Percentiles rank a stretch among this genome's conserved stretches.
phyloP scores from a whole-genome alignment of 2,797 vertebrate species.

The Falco biarmicus region DNA sequence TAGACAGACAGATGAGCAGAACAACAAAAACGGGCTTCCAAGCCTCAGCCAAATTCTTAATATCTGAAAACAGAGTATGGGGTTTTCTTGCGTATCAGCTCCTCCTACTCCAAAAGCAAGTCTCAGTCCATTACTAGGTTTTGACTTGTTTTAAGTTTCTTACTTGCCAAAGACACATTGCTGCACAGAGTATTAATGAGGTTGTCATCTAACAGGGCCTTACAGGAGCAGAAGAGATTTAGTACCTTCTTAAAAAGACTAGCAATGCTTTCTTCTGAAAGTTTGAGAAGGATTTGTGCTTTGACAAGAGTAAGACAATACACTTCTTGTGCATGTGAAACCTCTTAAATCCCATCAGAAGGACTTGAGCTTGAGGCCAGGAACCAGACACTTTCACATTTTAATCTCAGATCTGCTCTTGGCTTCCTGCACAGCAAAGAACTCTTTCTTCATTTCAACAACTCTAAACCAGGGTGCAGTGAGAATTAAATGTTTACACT shows the following conservation, averaged over 20 bases:
- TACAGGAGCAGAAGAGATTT: conserved; percentile 15
- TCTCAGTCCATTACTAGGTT: neutral
- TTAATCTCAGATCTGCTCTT: conserved; percentile 23
- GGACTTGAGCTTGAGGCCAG: neutral
- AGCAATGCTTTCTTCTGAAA: neutral
- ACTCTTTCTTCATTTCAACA: conserved; percentile 54
- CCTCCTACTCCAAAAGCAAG: neutral
- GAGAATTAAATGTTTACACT: conserved; percentile 56
- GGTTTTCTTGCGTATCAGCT: neutral
- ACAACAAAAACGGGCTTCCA: neutral
- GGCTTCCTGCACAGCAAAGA: conserved; percentile 40
- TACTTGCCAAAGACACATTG: neutral
- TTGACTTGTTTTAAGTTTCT: neutral
- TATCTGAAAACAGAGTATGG: neutral
- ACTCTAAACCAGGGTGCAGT: conserved; percentile 23
- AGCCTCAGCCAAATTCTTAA: neutral
- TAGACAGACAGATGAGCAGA: neutral
- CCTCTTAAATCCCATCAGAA: conserved; percentile 8
- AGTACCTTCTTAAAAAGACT: neutral
- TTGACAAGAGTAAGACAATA: conserved; percentile 13
- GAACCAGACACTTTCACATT: neutral
- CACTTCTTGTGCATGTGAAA: conserved; percentile 27
- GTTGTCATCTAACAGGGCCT: neutral
- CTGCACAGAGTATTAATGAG: neutral
- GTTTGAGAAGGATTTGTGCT: conserved; percentile 4